phyloP scores from a whole-genome alignment of 2,797 vertebrate genomes.

The Helarctos malayanus region DNA sequence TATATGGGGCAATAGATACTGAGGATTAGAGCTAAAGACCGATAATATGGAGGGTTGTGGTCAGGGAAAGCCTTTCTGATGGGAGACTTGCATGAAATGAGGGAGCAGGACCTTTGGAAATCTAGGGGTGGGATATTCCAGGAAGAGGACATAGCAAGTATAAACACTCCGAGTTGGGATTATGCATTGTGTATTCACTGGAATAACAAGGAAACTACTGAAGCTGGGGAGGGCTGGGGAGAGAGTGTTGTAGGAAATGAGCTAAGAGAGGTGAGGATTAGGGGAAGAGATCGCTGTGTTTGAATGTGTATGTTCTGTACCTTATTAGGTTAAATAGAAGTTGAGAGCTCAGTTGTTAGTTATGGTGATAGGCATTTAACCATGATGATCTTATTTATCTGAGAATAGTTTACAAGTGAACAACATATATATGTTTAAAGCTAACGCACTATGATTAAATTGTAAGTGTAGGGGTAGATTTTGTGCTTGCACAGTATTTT shows the following conservation, averaged over 20 bases:
- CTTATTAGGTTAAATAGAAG: neutral
- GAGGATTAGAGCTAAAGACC: neutral
- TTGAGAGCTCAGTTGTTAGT: neutral
- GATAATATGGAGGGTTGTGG: neutral
- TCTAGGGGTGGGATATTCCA: neutral
- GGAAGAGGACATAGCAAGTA: neutral
- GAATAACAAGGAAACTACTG: neutral
- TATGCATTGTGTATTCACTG: neutral
- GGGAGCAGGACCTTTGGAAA: neutral
- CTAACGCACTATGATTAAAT: neutral
- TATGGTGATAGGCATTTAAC: neutral
- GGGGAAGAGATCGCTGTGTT: neutral
- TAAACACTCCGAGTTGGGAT: neutral
- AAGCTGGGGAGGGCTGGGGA: neutral
- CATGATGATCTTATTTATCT: neutral
- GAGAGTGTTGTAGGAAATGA: neutral
- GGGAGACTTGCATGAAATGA: neutral
- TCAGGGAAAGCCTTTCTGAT: neutral
- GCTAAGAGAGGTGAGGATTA: neutral
- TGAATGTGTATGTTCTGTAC: neutral
- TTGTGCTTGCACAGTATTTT: constrained; percentile 1
- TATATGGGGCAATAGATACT: neutral
- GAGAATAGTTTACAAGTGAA: neutral
- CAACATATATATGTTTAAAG: neutral
- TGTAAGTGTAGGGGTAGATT: neutral